Evolutionary conservation across 2,797 vertebrate genomes (phyloP).

Genomic region (Potorous gilbertii): DNA sequence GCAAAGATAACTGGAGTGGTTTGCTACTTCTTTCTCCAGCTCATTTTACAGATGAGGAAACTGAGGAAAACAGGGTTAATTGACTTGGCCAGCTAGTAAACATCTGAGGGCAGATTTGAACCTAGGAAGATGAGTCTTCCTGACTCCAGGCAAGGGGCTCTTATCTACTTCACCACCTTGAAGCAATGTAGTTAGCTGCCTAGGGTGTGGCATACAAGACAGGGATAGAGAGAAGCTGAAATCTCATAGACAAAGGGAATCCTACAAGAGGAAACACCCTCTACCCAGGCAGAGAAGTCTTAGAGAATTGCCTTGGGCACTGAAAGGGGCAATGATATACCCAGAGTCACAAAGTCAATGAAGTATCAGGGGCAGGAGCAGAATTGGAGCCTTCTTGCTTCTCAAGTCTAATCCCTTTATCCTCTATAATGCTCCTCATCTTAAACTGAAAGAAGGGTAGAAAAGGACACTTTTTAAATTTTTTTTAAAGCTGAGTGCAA

Average conservation of each 20-base stretch:
- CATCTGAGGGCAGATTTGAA: background rate
- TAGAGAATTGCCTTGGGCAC: background rate
- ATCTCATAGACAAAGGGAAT: background rate
- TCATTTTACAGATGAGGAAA: background rate
- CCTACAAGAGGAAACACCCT: background rate
- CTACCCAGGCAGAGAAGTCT: background rate
- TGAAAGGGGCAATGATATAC: background rate
- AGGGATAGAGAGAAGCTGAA: background rate
- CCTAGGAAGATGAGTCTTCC: background rate
- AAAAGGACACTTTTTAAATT: background rate
- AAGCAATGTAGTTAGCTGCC: background rate
- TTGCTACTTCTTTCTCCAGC: background rate
- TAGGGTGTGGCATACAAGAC: background rate
- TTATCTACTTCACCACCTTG: background rate
- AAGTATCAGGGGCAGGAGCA: background rate
- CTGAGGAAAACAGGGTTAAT: background rate
- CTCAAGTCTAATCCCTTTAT: background rate
- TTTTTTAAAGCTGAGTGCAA: background rate
- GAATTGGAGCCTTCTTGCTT: background rate
- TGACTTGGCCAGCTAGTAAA: background rate
- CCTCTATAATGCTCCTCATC: background rate
- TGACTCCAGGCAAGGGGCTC: background rate
- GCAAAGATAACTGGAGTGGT: background rate
- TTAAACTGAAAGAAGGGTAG: background rate
- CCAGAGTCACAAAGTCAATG: background rate